Percentiles rank a stretch among this genome's conserved stretches.
phyloP scores from a whole-genome alignment of 2,888 invertebrate species.

The Oxystoma pomonae region DNA sequence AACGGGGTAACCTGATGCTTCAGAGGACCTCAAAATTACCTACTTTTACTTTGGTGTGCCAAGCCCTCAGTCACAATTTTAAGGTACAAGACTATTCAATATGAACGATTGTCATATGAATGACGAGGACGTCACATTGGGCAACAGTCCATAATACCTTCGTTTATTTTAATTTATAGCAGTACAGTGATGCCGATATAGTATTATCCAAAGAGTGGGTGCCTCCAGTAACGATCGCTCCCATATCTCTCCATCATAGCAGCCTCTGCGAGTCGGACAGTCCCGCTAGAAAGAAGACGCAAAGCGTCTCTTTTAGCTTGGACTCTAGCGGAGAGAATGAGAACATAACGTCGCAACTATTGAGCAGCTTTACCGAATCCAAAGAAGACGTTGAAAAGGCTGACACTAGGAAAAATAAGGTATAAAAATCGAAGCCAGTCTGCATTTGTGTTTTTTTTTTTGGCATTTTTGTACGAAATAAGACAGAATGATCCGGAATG shows the following conservation, averaged over 20 bases:
- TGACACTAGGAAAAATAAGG: conserved; percentile 73
- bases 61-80: no score
- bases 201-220: conserved; percentile 84
- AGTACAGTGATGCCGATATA: conserved; percentile 85
- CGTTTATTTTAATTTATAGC: conserved; percentile 42
- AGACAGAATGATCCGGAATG: no score
- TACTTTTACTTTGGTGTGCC: no score
- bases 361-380: conserved; percentile 40
- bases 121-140: no score
- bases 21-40: no score
- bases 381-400: conserved; percentile 58
- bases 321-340: conserved; percentile 56
- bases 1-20: no score
- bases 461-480: no score
- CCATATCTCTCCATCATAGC: conserved; percentile 60
- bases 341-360: conserved; percentile 38
- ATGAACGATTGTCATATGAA: no score
- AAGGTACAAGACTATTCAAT: no score
- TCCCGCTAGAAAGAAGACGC: conserved; percentile 63
- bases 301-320: conserved; percentile 68
- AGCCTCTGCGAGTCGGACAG: conserved; percentile 46
- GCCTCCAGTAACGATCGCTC: conserved; percentile 76
- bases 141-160: conserved; percentile 9
- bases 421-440: no score
- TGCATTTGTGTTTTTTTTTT: no score